Percentiles rank a stretch among this genome's conserved stretches.
Evolutionary conservation across 2,113 vertebrate species (phyloP).

Genomic region (Colaptes auratus): DNA sequence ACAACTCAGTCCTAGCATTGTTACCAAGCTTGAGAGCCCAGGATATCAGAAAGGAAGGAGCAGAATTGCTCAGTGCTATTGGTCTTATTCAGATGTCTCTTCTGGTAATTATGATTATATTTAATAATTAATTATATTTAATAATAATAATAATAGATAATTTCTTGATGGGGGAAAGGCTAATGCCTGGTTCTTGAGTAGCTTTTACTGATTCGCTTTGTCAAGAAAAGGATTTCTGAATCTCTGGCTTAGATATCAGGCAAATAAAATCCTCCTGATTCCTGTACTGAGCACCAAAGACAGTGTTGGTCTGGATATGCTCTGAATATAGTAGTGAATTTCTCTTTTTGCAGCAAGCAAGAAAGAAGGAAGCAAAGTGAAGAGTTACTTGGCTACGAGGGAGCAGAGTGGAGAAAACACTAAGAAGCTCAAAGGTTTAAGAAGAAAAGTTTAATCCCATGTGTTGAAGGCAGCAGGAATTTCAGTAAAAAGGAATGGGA

Average conservation of each 20-base stretch:
- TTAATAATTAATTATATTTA: no score
- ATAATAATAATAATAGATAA: no score
- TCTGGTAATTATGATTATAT: no score
- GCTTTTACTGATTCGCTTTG: not conserved
- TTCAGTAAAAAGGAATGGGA: not conserved
- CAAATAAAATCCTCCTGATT: not conserved
- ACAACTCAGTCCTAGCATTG: rapidly evolving
- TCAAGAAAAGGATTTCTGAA: not conserved
- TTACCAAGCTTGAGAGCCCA: not conserved
- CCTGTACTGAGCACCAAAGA: not conserved
- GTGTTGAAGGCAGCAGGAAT: not conserved
- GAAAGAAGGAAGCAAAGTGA: not conserved
- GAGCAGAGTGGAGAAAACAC: not conserved
- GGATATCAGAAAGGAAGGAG: not conserved
- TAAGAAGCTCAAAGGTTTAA: not conserved
- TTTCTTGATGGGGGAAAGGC: not conserved
- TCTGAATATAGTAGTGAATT: not conserved
- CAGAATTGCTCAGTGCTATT: not conserved
- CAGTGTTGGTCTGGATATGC: not conserved
- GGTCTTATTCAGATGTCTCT: not conserved
- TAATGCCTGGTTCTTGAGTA: not conserved
- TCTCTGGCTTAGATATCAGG: not conserved
- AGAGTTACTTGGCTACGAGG: rapidly evolving
- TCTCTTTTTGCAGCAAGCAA: not conserved
- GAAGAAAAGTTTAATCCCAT: not conserved